These are phyloP conservation scores for Platyrinchus mystaceus DNA, from an alignment of 2,797 vertebrate species.

Conservation along the genomic window DNA sequence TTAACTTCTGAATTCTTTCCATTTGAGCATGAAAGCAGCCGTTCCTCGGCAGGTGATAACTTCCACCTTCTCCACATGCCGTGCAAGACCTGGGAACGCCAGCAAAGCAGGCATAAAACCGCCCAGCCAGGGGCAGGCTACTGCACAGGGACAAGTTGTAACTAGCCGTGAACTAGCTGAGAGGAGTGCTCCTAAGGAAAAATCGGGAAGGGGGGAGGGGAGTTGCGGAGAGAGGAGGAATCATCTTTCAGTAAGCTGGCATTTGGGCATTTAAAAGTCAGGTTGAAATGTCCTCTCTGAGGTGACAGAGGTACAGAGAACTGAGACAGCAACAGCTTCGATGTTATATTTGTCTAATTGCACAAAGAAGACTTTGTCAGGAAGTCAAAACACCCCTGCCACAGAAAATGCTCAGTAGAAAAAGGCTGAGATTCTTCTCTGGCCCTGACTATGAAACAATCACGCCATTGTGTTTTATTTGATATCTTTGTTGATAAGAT, in stretches of 20 bases:
- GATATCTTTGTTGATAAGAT: neutral
- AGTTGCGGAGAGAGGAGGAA: neutral
- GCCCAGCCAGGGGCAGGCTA: neutral
- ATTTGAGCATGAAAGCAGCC: neutral
- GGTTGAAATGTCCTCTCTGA: neutral
- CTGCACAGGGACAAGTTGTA: neutral
- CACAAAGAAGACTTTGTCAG: neutral
- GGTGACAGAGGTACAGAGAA: neutral
- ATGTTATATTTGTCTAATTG: neutral
- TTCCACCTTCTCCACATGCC: neutral
- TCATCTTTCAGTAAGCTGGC: neutral
- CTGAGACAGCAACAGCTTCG: neutral
- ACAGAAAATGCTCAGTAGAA: neutral
- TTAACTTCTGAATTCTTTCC: neutral
- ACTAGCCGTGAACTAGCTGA: rapidly evolving
- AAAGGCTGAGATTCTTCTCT: neutral
- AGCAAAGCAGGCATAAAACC: neutral
- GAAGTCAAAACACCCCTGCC: neutral
- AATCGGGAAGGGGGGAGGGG: neutral
- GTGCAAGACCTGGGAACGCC: neutral
- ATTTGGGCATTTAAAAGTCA: neutral
- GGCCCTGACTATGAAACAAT: neutral
- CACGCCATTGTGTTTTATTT: neutral
- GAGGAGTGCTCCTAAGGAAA: neutral
- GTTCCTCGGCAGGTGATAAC: neutral